phyloP scores from a whole-genome alignment of 2,113 vertebrate species.

The Tenrec ecaudatus region DNA sequence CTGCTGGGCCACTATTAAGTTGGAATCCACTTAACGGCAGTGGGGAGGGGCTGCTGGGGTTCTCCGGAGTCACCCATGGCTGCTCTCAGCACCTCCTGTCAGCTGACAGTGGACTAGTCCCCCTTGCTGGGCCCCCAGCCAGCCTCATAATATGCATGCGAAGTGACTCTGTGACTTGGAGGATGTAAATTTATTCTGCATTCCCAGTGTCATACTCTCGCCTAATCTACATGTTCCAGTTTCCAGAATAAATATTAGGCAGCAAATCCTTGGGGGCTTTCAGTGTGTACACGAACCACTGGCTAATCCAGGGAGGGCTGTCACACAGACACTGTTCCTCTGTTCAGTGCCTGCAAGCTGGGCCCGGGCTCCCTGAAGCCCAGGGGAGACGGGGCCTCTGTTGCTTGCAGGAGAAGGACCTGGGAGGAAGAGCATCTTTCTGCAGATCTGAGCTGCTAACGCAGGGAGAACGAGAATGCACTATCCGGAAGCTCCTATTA shows the following conservation, averaged over 20 bases:
- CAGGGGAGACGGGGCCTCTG: not conserved
- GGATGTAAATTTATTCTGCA: not conserved
- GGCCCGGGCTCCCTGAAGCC: not conserved
- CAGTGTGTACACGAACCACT: not conserved
- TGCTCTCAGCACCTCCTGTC: not conserved
- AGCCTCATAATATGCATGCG: fast-evolving
- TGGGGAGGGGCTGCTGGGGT: not conserved
- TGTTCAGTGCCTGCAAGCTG: not conserved
- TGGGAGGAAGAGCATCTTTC: not conserved
- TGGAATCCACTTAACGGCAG: no score
- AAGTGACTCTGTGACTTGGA: not conserved
- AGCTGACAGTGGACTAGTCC: not conserved
- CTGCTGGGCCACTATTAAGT: no score
- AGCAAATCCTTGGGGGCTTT: not conserved
- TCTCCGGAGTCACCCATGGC: not conserved
- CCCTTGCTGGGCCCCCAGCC: not conserved
- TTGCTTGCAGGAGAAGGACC: fast-evolving
- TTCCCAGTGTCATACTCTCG: not conserved
- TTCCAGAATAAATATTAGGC: not conserved
- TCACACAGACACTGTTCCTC: not conserved
- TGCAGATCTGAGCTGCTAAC: not conserved
- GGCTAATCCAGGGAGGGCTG: not conserved
- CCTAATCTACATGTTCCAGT: not conserved
- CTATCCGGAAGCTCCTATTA: fast-evolving
- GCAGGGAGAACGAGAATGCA: not conserved